Evolutionary conservation across 2,797 vertebrate species (phyloP).

Genomic region (Sebastes iracundus): DNA sequence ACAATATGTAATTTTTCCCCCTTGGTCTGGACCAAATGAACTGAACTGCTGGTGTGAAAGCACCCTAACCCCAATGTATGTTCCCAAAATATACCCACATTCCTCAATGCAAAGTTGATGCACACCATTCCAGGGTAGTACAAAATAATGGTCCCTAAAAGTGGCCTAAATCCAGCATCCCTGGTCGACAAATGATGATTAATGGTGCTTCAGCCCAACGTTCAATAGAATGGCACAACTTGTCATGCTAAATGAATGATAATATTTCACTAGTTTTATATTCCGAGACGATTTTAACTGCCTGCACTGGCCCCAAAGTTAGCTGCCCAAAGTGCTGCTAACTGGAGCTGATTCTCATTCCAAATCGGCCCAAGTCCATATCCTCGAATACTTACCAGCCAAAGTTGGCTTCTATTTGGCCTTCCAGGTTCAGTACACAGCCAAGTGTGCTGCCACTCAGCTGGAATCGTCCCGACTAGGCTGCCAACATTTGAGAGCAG

Average conservation of each 20-base stretch:
- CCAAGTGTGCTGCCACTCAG: slow-evolving; percentile 24
- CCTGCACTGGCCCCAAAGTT: neutral
- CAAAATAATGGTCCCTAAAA: neutral
- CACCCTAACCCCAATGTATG: neutral
- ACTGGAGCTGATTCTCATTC: slow-evolving; percentile 7
- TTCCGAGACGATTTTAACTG: neutral
- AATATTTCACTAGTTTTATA: neutral
- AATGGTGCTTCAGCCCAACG: neutral
- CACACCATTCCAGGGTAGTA: neutral
- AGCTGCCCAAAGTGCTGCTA: neutral
- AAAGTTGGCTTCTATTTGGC: slow-evolving; percentile 3
- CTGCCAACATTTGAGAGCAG: neutral
- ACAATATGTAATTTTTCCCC: no score
- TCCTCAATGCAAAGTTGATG: neutral
- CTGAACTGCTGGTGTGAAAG: no score
- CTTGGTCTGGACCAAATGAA: no score
- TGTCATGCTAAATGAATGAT: neutral
- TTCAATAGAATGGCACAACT: neutral
- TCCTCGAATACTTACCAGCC: slow-evolving; percentile 17
- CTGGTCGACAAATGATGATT: neutral
- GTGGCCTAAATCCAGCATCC: neutral
- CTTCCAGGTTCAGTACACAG: slow-evolving; percentile 19
- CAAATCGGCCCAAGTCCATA: slow-evolving; percentile 16
- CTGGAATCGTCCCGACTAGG: neutral
- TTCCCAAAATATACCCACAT: neutral